A percentile compares a stretch with the other conserved stretches of the same genome.
phyloP scores from a whole-genome alignment of 2,797 vertebrate species.

The Centroberyx gerrardi region DNA sequence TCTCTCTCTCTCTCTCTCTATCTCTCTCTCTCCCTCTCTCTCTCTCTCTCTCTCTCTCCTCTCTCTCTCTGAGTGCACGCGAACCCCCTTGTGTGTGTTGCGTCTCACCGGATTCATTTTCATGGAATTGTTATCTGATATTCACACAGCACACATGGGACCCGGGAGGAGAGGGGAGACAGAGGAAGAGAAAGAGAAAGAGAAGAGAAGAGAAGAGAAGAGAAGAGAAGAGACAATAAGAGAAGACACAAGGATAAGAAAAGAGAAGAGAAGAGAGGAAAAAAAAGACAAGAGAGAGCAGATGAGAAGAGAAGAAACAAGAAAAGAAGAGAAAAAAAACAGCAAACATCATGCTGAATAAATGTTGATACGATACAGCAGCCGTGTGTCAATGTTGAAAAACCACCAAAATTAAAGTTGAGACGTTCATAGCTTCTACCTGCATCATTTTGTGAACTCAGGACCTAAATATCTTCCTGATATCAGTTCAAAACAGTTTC shows the following conservation, averaged over 20 bases:
- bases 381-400: no score
- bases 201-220: neutral
- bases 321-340: neutral
- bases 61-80: no score
- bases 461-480: no score
- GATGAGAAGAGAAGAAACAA: neutral
- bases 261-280: neutral
- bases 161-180: slow-evolving; percentile 2
- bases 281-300: neutral
- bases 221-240: neutral
- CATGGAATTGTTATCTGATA: slow-evolving; percentile 63
- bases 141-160: slow-evolving; percentile 38
- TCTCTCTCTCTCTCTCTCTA: slow-evolving; percentile 7
- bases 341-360: no score
- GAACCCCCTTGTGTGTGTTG: slow-evolving; percentile 31
- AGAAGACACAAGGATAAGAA: no score
- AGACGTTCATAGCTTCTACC: no score
- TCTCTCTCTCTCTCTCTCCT: neutral
- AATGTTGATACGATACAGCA: no score
- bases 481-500: no score
- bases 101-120: slow-evolving; percentile 64
- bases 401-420: no score
- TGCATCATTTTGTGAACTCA: no score
- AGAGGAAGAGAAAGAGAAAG: neutral
- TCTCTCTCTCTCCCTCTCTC: no score